phyloP scores from a whole-genome alignment of 2,888 invertebrate genomes.

The Chrysotoxum bicinctum region DNA sequence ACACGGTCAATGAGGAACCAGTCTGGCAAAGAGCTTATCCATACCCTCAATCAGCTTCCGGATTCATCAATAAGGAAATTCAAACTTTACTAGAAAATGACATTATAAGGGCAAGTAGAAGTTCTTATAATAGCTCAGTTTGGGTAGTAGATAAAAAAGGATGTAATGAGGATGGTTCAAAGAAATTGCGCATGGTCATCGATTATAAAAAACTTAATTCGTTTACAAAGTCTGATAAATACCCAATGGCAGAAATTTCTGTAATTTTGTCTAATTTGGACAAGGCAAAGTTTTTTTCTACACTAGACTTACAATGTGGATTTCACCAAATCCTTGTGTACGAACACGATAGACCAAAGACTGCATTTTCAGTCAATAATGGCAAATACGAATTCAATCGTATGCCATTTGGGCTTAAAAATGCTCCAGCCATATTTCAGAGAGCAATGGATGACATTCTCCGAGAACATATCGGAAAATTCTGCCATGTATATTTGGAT shows the following conservation, averaged over 20 bases:
- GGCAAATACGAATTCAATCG: background rate
- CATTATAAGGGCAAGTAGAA: background rate
- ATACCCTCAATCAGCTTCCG: too few relatives aligned
- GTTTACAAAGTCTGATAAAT: constrained; percentile 29
- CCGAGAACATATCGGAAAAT: too few relatives aligned
- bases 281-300: constrained; percentile 24
- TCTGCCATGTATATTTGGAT: constrained; percentile 19
- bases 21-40: background rate
- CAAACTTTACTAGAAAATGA: background rate
- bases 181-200: constrained; percentile 27
- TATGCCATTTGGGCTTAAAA: background rate
- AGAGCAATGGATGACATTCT: too few relatives aligned
- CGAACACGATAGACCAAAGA: background rate
- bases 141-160: background rate
- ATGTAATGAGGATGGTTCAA: background rate
- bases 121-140: background rate
- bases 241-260: constrained; percentile 8
- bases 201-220: constrained; percentile 30
- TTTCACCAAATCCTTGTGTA: too few relatives aligned
- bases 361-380: background rate
- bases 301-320: background rate
- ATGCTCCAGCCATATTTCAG: background rate
- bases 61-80: background rate
- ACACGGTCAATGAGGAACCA: background rate
- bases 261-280: constrained; percentile 31